Evolutionary conservation across 2,797 vertebrate genomes (phyloP), one percentile per base, ranked within the genome.

Genomic region (Lagorchestes hirsutus): DNA sequence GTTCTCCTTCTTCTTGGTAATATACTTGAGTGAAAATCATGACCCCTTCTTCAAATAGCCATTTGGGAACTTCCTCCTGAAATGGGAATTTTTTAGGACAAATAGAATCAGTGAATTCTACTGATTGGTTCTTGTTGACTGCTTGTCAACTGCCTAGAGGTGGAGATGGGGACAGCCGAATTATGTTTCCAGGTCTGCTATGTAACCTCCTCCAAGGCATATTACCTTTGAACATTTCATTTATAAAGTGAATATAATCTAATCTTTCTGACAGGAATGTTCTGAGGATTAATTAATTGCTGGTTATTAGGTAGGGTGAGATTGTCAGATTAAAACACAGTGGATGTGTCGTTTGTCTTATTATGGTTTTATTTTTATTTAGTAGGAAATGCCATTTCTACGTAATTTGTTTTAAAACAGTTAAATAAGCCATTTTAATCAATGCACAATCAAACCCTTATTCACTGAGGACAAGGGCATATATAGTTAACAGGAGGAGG

Each of bases 361-460:
- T 97, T 97, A 96, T 94, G 97, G 95, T 93, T 97, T 98, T 98
- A 98, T 97, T 98, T 98, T 97, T 98, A 97, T 98, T 98, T 95
- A 96, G 87, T 93, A 97, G 97, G 97, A 97, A 98, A 96, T 96
- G 27, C 90, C 97, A 96, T 96, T 98, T 97, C 95, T 96, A 27
- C 96, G 97, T 97, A 54, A 96, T 97, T 98, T 93, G 92, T 0
- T 97, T 98, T 94, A 96, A 87, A 87, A 95, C 55, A n/a, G 40
- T 97, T 96, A 98, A 98, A 97, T 97, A 97, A 98, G 93, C 55
- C 74, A 55, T 94, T 91, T 96, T 57, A 90, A 97, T 97, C 96
- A 94, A 74, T 12, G 55, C 91, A 96, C 55, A 95, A 59, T 98
- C 96, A 97, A 97, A 92, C 62, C 92, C 92, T 62, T 96, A 97